Evolutionary conservation across 2,888 invertebrate genomes (phyloP).

Genomic region (Aporophyla lueneburgensis): DNA sequence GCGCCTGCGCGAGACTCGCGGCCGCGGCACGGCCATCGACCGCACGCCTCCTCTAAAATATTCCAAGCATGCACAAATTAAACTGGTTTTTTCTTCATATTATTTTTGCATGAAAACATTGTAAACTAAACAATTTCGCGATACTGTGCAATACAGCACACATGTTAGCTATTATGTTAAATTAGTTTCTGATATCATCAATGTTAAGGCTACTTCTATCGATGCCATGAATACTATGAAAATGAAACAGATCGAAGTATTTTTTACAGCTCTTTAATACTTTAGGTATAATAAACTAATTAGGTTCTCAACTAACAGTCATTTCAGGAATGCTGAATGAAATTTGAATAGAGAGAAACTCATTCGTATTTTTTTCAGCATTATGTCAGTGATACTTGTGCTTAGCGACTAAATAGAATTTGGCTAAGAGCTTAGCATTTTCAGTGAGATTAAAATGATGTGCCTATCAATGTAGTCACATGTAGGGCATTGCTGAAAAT

Average conservation of each 20-base stretch:
- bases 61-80: constrained; percentile 90
- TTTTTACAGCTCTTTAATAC: neutral
- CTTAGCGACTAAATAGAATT: no score
- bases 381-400: neutral
- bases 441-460: neutral
- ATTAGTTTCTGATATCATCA: constrained; percentile 24
- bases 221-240: constrained; percentile 9
- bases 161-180: constrained; percentile 33
- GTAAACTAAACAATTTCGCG: constrained; percentile 73
- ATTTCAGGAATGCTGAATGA: constrained; percentile 9
- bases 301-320: neutral
- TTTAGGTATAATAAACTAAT: neutral
- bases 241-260: neutral
- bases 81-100: constrained; percentile 88
- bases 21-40: constrained; percentile 84
- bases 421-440: no score
- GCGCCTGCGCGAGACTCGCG: constrained; percentile 61
- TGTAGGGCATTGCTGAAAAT: no score
- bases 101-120: constrained; percentile 87
- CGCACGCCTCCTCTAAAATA: constrained; percentile 88
- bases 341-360: neutral
- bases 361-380: neutral
- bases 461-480: neutral
- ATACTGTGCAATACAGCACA: constrained; percentile 56
- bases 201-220: constrained; percentile 16